Base-by-base conservation (phyloP, 2,888 invertebrate species). In the Trachelus stipa region DNA sequence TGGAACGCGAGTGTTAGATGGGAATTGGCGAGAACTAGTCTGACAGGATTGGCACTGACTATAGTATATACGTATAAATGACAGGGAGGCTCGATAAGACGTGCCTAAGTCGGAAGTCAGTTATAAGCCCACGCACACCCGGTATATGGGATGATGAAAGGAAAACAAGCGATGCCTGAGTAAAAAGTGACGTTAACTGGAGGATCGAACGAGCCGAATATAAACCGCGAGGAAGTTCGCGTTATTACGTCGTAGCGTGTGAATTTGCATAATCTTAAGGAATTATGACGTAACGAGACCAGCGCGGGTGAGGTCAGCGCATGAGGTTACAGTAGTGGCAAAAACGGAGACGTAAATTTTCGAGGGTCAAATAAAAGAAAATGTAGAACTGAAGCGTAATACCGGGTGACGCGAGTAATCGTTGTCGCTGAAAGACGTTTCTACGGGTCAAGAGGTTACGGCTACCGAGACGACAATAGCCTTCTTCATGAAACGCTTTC, bases 351-450 rank as follows among this genome's bases (percentile, higher is more conserved):
- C 56, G 9, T 34, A 40, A 69, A 12, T 34, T 12, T 34, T 34
- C 69, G 56, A 77, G 73, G 73, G 69, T 74, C 40, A 73, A 76
- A 75, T 69, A 34, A 35, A 12, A 34, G 69, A 73, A 76, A 69
- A 69, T 34, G 74, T 77, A n/a, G 68, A 77, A 69, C 73, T 30
- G 73, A 75, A 79, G 69, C 75, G 71, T 71, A 6, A 40, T 40
- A 40, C 4, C 15, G 40, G 15, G 6, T 40, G 40, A 40, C 40
- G 15, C 15, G 40, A 15, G 2, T 40, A 15, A 6, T 15, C 15
- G 0, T 40, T 15, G 40, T 40, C 15, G 40, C 6, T 40, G 15
- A 40, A 40, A 40, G 12, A 40, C 40, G 40, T 15, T 40, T 2
- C 0, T 15, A 40, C 40, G 40, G 40, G 40, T 40, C 40, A 15